Evolutionary conservation across 2,113 vertebrate genomes (phyloP).

Genomic region (Telmatochromis sp.): DNA sequence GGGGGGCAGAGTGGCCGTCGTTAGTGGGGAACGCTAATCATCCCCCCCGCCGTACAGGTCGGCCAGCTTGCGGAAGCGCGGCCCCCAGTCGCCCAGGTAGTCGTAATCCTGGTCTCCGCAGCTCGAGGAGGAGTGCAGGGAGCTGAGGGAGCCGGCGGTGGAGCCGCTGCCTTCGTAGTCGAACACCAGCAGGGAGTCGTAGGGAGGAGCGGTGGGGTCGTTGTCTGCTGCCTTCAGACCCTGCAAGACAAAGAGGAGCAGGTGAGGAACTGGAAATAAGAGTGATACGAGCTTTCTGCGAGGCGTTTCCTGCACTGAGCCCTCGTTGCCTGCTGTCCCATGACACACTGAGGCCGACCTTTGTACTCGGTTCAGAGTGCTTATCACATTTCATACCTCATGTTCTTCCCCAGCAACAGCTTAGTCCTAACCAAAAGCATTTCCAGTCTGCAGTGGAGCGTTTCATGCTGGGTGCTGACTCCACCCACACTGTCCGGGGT

Average conservation of each 20-base stretch:
- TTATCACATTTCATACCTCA: neutral
- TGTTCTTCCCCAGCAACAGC: neutral
- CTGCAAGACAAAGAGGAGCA: constrained; percentile 51
- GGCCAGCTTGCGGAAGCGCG: constrained; percentile 95
- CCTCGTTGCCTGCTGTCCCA: neutral
- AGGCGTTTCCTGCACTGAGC: neutral
- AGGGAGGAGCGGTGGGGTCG: constrained; percentile 93
- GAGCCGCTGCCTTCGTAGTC: constrained; percentile 98
- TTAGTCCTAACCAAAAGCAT: neutral
- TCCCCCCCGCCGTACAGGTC: constrained; percentile 95
- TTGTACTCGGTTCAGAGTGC: neutral
- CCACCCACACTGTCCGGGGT: neutral
- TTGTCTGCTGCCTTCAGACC: constrained; percentile 95
- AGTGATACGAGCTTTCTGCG: neutral
- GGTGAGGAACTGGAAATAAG: neutral
- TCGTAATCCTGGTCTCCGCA: constrained; percentile 97
- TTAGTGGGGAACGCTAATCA: constrained; percentile 65
- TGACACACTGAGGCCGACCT: neutral
- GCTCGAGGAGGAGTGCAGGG: constrained; percentile 92
- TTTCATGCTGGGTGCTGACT: neutral
- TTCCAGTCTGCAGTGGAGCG: neutral
- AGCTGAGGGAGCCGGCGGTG: constrained; percentile 93
- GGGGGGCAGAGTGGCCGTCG: neutral
- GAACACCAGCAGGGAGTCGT: constrained; percentile 94
- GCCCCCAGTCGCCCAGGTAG: constrained; percentile 98